A percentile compares a stretch with the other conserved stretches of the same genome.
Conservation (phyloP, 2,888 invertebrate genomes). For the Kryphioiulus occultus region DNA sequence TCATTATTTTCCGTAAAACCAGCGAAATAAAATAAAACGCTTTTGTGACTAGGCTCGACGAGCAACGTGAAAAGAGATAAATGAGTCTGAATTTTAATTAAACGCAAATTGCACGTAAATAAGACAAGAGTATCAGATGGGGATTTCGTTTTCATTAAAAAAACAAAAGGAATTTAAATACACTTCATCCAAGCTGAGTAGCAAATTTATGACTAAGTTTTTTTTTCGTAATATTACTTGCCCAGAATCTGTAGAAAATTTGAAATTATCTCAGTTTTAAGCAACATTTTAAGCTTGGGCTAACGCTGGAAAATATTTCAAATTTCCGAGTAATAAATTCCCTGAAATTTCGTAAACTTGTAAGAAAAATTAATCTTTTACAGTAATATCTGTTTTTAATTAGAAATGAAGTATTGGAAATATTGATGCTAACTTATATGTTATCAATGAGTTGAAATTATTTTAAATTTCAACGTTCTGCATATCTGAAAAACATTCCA, state of each 20-base stretch:
- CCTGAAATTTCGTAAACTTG: too few relatives aligned
- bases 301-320: too few relatives aligned
- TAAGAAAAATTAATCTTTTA: too few relatives aligned
- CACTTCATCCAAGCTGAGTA: not conserved
- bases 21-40: not conserved
- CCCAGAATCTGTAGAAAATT: not conserved
- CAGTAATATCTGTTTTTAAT: too few relatives aligned
- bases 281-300: too few relatives aligned
- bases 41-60: not conserved
- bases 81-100: not conserved
- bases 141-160: not conserved
- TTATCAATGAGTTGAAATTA: too few relatives aligned
- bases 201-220: not conserved
- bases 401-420: too few relatives aligned
- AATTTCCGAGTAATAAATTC: too few relatives aligned
- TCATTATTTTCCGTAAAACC: not conserved
- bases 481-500: too few relatives aligned
- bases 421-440: too few relatives aligned
- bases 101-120: not conserved
- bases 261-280: too few relatives aligned
- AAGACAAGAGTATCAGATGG: not conserved
- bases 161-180: not conserved
- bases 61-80: not conserved
- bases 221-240: not conserved
- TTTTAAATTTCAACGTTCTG: too few relatives aligned